Conservation (phyloP, 1,140 invertebrate species). For the Camponotus floridanus region DNA sequence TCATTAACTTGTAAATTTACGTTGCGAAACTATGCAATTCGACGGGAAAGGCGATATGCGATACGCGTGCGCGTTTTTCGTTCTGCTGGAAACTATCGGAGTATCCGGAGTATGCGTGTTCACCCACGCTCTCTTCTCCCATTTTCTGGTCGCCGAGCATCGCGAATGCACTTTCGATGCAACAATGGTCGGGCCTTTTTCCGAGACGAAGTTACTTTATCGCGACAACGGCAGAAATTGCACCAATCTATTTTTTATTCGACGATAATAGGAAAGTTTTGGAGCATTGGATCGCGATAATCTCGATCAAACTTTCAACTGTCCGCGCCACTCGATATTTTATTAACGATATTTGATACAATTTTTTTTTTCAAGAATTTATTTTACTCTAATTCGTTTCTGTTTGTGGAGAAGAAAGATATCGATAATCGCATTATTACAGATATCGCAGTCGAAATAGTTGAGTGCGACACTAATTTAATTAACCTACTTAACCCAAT, state of each 20-base stretch:
- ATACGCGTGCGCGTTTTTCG: conserved; percentile 24
- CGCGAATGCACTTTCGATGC: neutral
- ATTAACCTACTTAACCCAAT: too few relatives aligned
- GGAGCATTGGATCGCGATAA: neutral
- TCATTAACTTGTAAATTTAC: conserved; percentile 43
- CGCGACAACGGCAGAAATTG: neutral
- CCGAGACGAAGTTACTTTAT: conserved; percentile 22
- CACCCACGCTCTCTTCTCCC: conserved; percentile 14
- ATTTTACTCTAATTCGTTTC: neutral
- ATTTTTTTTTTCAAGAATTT: neutral
- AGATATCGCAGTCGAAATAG: neutral
- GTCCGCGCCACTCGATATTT: neutral
- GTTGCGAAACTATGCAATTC: conserved; percentile 25
- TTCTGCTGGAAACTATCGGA: conserved; percentile 19
- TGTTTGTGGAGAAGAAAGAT: neutral
- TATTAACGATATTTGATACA: too few relatives aligned
- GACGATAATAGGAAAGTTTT: neutral
- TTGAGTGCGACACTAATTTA: neutral
- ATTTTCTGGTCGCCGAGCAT: conserved; percentile 23
- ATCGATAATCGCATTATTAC: neutral
- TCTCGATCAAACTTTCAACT: neutral
- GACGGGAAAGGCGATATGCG: neutral
- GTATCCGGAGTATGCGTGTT: conserved; percentile 1
- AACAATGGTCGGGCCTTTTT: neutral
- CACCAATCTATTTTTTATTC: conserved; percentile 16